phyloP scores from a whole-genome alignment of 2,888 invertebrate genomes.

The Notodonta ziczac region DNA sequence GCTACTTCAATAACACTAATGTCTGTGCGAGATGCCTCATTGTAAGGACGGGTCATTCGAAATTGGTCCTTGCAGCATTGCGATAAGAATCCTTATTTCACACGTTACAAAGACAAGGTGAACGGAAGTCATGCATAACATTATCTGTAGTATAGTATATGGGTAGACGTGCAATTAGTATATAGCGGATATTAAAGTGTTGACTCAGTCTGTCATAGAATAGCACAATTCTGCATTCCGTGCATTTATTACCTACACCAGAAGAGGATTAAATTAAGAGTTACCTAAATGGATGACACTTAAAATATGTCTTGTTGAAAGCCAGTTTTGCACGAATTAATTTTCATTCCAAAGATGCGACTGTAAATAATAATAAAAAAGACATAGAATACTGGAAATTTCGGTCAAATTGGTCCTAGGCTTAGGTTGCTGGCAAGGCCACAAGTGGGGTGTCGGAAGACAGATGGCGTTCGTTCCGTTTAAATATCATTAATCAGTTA shows the following conservation, averaged over 20 bases:
- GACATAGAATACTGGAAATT: too few species aligned
- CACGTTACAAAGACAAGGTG: conserved; percentile 7
- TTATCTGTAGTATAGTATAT: conserved; percentile 1
- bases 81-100: conserved; percentile 17
- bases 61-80: conserved; percentile 15
- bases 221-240: background rate
- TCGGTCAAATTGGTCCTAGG: too few species aligned
- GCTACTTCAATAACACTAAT: conserved; percentile 36
- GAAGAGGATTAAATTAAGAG: background rate
- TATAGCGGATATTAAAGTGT: background rate
- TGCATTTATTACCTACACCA: background rate
- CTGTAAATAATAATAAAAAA: too few species aligned
- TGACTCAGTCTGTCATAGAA: conserved; percentile 3
- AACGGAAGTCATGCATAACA: conserved; percentile 14
- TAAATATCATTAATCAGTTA: too few species aligned
- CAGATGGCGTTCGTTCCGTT: too few species aligned
- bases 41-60: conserved; percentile 7
- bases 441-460: too few species aligned
- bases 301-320: too few species aligned
- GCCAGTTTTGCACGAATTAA: too few species aligned
- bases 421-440: too few species aligned
- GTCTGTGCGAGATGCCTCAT: conserved; percentile 9
- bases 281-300: background rate
- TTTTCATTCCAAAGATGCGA: too few species aligned
- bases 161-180: conserved; percentile 4